Evolutionary conservation across 2,113 vertebrate genomes (phyloP), one percentile per base, ranked within the genome.

Genomic region (Ophthalmolycus amberensis): DNA sequence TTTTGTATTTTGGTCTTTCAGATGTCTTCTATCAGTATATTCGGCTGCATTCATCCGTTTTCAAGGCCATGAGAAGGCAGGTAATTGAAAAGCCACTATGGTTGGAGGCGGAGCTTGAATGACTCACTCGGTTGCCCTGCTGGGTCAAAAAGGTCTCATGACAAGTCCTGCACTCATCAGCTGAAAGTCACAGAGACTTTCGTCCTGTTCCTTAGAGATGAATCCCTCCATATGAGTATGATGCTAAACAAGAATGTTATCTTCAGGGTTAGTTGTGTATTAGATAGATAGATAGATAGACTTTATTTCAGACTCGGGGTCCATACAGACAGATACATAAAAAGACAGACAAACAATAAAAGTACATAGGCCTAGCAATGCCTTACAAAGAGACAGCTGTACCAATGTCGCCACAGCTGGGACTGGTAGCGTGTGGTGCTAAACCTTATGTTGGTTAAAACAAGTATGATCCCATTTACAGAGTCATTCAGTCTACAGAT

Each of bases 81-180:
- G 79, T 87, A 86, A 80, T 78, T 86, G 77, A 82, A 66, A 12
- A 77, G 79, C 74, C 77, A 67, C 0, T 16, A 73, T 40, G 71
- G 15, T 46, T 40, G 48, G 77, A 25, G 25, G 25, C 25, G 25
- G 25, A 85, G 70, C 11, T 64, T 50, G 72, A 74, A 63, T 88
- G 82, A 86, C 66, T 89, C 82, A 89, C 64, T 71, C 50, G 38
- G 44, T 66, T 72, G n/a, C 79, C 73, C 22, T 83, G 73, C 71
- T 80, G 82, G 77, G 79, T 90, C 77, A 74, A n/a, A 37, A 37
- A 56, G 56, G 54, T 75, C 84, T 75, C 80, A 74, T 87, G 84
- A 84, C 68, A 54, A 54, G 48, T 9, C 48, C 68, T 37, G 67
- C 68, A 54, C 70, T 88, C 80, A 84, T 77, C 77, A 76, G 72